phyloP scores from a whole-genome alignment of 2,888 invertebrate species.

The Yponomeuta sedellus region DNA sequence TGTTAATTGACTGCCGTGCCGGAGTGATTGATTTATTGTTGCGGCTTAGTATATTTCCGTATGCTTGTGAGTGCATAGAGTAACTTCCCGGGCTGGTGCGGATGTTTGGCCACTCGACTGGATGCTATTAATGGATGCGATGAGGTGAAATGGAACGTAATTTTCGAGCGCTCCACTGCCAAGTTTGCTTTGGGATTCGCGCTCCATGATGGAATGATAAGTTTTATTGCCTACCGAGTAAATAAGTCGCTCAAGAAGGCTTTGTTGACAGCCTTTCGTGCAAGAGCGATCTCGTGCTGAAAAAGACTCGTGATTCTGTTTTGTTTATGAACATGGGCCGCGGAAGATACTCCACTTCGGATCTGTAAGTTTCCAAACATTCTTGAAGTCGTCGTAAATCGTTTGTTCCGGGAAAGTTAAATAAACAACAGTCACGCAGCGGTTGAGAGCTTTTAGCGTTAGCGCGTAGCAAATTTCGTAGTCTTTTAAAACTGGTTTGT shows the following conservation, averaged over 20 bases:
- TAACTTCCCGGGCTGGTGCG: not conserved
- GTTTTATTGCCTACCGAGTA: conserved; percentile 42
- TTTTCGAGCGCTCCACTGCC: conserved; percentile 51
- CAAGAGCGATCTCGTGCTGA: not conserved
- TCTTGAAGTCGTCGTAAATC: conserved; percentile 5
- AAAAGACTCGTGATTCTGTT: conserved; percentile 19
- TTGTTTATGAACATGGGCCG: conserved; percentile 58
- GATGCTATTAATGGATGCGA: conserved; percentile 58
- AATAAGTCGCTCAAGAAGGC: conserved; percentile 7
- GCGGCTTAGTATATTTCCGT: not conserved
- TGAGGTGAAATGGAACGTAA: conserved; percentile 56
- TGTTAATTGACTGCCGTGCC: conserved; percentile 19
- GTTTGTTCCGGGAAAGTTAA: not conserved
- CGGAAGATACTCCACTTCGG: conserved; percentile 67
- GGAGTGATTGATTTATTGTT: conserved; percentile 11
- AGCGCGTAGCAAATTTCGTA: not conserved
- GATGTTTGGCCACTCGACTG: conserved; percentile 25
- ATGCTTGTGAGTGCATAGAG: conserved; percentile 14
- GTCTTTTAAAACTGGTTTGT: not conserved
- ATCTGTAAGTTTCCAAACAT: conserved; percentile 50
- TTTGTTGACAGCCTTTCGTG: not conserved
- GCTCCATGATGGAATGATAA: conserved; percentile 40
- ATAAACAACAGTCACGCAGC: not conserved
- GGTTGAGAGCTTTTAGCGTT: not conserved
- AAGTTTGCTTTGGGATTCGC: conserved; percentile 64